Evolutionary conservation across 2,113 vertebrate genomes (phyloP).

Genomic region (Willisornis vidua): DNA sequence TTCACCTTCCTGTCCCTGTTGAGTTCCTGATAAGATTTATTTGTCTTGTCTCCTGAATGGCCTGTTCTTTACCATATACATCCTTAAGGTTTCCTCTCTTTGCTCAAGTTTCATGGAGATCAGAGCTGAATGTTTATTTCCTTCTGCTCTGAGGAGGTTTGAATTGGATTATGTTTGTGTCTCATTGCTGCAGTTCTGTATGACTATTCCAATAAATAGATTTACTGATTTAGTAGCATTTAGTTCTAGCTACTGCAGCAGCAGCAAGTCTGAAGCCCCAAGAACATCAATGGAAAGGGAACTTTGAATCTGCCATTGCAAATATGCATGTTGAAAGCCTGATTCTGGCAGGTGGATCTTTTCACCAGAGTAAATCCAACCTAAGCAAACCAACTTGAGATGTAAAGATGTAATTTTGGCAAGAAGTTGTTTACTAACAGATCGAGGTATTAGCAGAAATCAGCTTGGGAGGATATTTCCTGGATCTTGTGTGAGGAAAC

Average conservation of each 20-base stretch:
- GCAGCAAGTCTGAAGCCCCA: not conserved
- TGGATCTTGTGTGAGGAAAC: not conserved
- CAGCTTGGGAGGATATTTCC: not conserved
- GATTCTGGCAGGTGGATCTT: not conserved
- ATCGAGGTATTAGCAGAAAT: not conserved
- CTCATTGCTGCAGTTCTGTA: not conserved
- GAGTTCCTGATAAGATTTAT: not conserved
- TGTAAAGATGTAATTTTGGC: not conserved
- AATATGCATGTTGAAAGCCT: not conserved
- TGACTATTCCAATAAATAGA: constrained; percentile 33
- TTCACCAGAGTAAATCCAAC: not conserved
- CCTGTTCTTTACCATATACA: not conserved
- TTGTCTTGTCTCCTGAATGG: not conserved
- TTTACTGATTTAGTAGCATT: constrained; percentile 41
- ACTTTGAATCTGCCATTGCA: not conserved
- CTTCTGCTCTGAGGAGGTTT: not conserved
- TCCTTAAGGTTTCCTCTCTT: not conserved
- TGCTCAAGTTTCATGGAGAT: not conserved
- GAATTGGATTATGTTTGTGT: constrained; percentile 4
- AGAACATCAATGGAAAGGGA: not conserved
- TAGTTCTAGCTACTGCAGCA: not conserved
- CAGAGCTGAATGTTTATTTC: not conserved
- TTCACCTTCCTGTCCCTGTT: not conserved
- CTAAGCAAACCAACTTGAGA: not conserved
- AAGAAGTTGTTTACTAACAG: not conserved